Conservation (phyloP, 64 coral and sea anemone genomes). For the Montipora efflorescens region DNA sequence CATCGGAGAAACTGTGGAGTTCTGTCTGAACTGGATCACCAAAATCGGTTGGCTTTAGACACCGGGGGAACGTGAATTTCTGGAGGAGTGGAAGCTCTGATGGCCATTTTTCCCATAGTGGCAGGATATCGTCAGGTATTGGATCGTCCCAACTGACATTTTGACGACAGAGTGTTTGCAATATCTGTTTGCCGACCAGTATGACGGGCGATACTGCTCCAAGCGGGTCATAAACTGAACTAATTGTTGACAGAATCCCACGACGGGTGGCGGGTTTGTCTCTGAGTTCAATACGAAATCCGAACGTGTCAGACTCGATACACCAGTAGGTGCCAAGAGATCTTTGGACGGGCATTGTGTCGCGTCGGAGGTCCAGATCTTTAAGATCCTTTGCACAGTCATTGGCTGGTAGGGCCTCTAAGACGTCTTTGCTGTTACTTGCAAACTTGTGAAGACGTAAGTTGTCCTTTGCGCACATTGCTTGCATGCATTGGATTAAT, state of each 20-base stretch:
- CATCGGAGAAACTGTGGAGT: constrained; percentile 64
- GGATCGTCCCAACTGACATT: constrained; percentile 43
- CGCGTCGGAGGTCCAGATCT: constrained; percentile 38
- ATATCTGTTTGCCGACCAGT: constrained; percentile 45
- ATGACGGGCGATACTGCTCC: constrained; percentile 41
- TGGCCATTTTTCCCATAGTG: constrained; percentile 64
- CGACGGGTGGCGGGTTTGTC: constrained; percentile 43
- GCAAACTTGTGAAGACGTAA: constrained; percentile 53
- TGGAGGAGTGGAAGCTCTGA: constrained; percentile 43
- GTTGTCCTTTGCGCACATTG: constrained; percentile 52
- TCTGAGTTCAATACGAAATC: constrained; percentile 51
- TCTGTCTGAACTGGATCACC: constrained; percentile 11
- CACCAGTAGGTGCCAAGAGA: constrained; percentile 72
- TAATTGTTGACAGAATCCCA: constrained; percentile 43
- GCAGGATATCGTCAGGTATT: constrained; percentile 9
- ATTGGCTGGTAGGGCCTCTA: neutral
- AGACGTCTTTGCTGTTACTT: constrained; percentile 39
- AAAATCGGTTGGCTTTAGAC: constrained; percentile 48
- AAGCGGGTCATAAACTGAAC: constrained; percentile 33
- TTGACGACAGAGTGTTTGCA: constrained; percentile 39
- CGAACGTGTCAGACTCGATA: constrained; percentile 60
- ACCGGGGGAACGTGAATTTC: constrained; percentile 20
- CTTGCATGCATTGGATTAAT: constrained; percentile 4
- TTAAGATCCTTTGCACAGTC: constrained; percentile 40
- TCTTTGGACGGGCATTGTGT: constrained; percentile 41